These are phyloP conservation scores for Myotis lucifugus DNA, from an alignment of 2,113 vertebrate species.

Conservation along the genomic window DNA sequence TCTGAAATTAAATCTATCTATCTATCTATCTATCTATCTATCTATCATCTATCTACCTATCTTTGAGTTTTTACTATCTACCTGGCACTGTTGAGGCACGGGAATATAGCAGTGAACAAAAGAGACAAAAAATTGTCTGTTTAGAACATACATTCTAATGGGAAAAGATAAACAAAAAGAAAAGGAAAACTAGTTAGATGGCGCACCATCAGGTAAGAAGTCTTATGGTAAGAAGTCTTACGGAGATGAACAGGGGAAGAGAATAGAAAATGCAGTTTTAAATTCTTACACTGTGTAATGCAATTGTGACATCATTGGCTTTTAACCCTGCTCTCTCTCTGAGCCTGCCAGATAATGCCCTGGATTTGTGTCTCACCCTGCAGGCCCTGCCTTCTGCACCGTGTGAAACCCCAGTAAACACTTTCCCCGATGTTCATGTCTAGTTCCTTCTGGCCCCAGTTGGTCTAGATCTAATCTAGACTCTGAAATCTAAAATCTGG, in stretches of 20 bases:
- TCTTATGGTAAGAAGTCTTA: neutral
- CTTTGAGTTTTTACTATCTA: neutral
- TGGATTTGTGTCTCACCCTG: neutral
- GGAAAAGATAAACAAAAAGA: neutral
- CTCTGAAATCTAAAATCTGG: neutral
- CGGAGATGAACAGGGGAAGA: neutral
- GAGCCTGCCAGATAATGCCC: neutral
- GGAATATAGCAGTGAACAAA: neutral
- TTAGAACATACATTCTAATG: constrained; percentile 16
- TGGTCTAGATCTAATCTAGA: neutral
- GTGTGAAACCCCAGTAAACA: neutral
- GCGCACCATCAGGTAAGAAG: neutral
- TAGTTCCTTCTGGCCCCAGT: neutral
- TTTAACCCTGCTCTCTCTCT: constrained; percentile 10
- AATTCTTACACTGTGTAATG: neutral
- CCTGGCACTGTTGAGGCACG: neutral
- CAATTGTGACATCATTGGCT: constrained; percentile 2
- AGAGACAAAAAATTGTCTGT: neutral
- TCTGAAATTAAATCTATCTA: too few species aligned
- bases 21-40: too few species aligned
- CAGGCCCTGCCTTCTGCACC: neutral
- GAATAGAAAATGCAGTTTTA: constrained; percentile 3
- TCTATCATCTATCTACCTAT: too few species aligned
- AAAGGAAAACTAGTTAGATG: neutral
- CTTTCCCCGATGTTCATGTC: neutral